These are phyloP conservation scores for Dryas iulia DNA, from an alignment of 1,140 invertebrate genomes.

Conservation along the genomic window DNA sequence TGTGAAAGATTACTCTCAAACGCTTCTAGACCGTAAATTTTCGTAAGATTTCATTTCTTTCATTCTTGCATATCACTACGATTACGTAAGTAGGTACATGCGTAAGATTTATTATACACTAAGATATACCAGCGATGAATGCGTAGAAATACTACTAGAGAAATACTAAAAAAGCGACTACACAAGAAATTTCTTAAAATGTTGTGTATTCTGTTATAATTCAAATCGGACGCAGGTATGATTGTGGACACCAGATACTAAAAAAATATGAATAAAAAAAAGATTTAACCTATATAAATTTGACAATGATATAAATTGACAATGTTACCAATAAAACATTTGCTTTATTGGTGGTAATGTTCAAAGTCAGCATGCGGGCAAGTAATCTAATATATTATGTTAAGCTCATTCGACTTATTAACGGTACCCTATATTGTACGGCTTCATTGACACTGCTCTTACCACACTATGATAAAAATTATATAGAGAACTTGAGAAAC, in stretches of 20 bases:
- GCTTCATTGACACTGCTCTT: constrained; percentile 35
- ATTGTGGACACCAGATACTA: too few relatives aligned
- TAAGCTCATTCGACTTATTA: constrained; percentile 38
- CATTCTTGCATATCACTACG: constrained; percentile 5
- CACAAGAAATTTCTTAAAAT: too few relatives aligned
- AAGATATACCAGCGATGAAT: background rate
- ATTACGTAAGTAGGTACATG: background rate
- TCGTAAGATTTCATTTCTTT: constrained; percentile 36
- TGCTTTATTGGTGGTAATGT: background rate
- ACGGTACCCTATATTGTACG: constrained; percentile 27
- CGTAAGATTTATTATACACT: background rate
- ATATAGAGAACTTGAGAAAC: background rate
- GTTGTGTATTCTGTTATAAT: too few relatives aligned
- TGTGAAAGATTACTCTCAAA: constrained; percentile 55
- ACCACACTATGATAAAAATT: background rate
- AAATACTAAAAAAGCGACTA: background rate
- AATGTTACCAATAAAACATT: constrained; percentile 3
- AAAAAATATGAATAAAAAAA: too few relatives aligned
- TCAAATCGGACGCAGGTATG: too few relatives aligned
- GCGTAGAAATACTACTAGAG: background rate
- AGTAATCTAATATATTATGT: constrained; percentile 40
- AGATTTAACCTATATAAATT: background rate
- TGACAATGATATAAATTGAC: background rate
- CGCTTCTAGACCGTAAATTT: constrained; percentile 54
- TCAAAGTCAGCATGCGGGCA: constrained; percentile 30